phyloP scores from a whole-genome alignment of 2,113 vertebrate species.

The Toxotes chatareus region DNA sequence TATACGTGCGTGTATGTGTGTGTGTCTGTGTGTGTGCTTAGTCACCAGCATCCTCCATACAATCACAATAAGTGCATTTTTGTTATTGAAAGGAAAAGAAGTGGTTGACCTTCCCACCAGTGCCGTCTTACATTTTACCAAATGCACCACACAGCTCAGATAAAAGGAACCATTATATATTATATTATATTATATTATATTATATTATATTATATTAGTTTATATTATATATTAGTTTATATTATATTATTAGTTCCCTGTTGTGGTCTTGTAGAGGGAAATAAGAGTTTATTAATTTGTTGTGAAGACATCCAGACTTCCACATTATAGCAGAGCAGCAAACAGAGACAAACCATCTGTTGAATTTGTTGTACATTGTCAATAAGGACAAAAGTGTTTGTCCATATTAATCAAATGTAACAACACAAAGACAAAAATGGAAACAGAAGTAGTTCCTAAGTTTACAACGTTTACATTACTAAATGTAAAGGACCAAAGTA shows the following conservation, averaged over 20 bases:
- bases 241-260: constrained; percentile 34
- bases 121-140: background rate
- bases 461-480: background rate
- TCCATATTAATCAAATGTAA: no score
- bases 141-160: constrained; percentile 28
- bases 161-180: constrained; percentile 15
- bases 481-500: background rate
- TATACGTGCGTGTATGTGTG: background rate
- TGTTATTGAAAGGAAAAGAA: constrained; percentile 36
- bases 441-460: no score
- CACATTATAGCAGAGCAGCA: background rate
- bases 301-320: constrained; percentile 40
- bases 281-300: constrained; percentile 33
- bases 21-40: background rate
- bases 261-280: constrained; percentile 37
- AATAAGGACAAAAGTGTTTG: no score
- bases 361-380: background rate
- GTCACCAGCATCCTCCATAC: background rate
- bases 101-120: constrained; percentile 18
- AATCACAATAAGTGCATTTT: constrained; percentile 42
- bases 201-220: constrained; percentile 52
- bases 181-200: constrained; percentile 32
- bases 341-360: background rate
- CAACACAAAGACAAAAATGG: background rate
- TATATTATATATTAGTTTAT: constrained; percentile 54